Evolutionary conservation across 2,797 vertebrate genomes (phyloP), one percentile per base, ranked within the genome.

Genomic region (Rhynchonycteris naso): DNA sequence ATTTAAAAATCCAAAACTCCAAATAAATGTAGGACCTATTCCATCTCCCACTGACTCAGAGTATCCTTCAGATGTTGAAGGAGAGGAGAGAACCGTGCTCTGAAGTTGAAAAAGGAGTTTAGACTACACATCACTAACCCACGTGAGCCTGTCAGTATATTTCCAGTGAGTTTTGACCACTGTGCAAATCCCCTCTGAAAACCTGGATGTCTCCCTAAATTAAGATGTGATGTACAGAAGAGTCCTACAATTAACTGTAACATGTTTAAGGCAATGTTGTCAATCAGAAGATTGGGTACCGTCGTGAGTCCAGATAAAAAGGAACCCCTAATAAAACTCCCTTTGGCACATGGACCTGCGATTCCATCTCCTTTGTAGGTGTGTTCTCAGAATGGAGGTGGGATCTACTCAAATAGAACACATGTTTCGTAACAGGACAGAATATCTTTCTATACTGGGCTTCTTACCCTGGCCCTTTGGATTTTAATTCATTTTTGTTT

Each of bases 1-100:
- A 65, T 66, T 93, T 92, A 90, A 95, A 94, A 93, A 75, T 33
- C 65, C 54, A 30, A 92, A 86, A 90, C 71, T 92, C 76, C 75
- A 90, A 90, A 95, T 65, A 75, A 75, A 72, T 33, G n/a, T 79
- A 38, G 75, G 56, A 26, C 26, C 82, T 94, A 86, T 96, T 84
- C 88, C 74, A 30, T 30, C n/a, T 76, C 43, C 59, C n/a, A n/a
- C 21, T 2, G 56, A 81, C 61, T 94, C 74, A 63, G 94, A 82
- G 59, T 88, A 80, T 47, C 35, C n/a, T 91, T 83, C 24, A n/a
- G 75, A 79, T 2, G 19, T 69, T 35, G 84, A 86, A 83, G 43
- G 65, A 61, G 65, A 65, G 79, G 81, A 58, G n/a, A 86, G 92
- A 86, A 15, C 2, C 21, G 75, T 24, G 24, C 35, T 85, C 24